Base-by-base conservation (phyloP, 2,113 vertebrate species). In the Spermophilus dauricus region DNA sequence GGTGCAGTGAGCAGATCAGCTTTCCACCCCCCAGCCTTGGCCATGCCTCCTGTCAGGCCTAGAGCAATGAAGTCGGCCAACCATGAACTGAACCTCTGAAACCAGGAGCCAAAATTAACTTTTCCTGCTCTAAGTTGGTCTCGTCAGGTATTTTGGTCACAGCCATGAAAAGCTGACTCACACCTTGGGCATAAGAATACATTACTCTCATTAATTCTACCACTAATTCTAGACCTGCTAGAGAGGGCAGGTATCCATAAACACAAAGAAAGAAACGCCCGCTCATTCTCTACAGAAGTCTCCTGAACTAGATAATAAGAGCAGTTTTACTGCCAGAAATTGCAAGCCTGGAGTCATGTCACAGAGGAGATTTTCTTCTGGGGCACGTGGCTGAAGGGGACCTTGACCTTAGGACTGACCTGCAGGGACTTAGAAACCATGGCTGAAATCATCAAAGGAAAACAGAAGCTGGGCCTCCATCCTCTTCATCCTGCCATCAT, bases 121-220 rank as follows among this genome's bases (percentile, higher is more conserved):
- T 10, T 63, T 63, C 61, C 61, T 63, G 22, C 24, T 63, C 61
- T 63, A 10, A 26, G 61, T 63, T 63, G 61, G 20, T 58, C 56
- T 58, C 20, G 2, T 63, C 24, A 4, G 22, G 6, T 63, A 28
- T 28, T 28, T 63, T 9, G 61, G 61, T 63, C 61, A 63, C 61
- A 63, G 61, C 3, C 8, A 28, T 28, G 24, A 26, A 63, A 28
- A 63, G 61, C 24, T 63, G 61, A 63, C 61, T 63, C 10, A 63
- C 61, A 63, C 24, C 92, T 32, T 94, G 69, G 96, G 94, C 92
- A 1, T 16, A 26, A 94, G 80, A 96, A 83, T 30, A 95, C 0
- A 86, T 87, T 94, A 85, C 42, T 73, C 58, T 97, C 73, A 86
- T 97, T 98, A 97, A 90, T 97, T 91, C 91, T 96, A 96, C n/a